Percentiles rank a stretch among this genome's conserved stretches.
Evolutionary conservation across 2,888 invertebrate genomes (phyloP).

Genomic region (Bombyx huttoni): DNA sequence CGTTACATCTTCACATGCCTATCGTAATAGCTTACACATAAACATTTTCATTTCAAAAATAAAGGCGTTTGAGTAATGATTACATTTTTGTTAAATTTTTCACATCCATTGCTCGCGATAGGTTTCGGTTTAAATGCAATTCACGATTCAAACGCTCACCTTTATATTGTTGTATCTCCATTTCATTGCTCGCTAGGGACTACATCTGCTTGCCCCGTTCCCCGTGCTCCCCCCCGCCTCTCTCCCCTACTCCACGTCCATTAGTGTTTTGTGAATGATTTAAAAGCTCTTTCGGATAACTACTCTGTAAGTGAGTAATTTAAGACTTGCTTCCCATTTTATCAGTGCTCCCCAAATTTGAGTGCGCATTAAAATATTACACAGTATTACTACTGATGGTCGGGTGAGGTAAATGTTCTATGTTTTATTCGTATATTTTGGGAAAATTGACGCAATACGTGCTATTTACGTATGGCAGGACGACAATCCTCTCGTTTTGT

Average conservation of each 20-base stretch:
- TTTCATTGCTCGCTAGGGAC: slow-evolving; percentile 66
- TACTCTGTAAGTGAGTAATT: slow-evolving; percentile 73
- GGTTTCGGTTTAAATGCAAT: slow-evolving; percentile 35
- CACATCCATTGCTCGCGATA: not conserved
- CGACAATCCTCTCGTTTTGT: no score
- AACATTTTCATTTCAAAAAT: not conserved
- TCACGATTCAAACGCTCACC: slow-evolving; percentile 56
- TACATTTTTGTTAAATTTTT: not conserved
- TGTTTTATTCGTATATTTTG: not conserved
- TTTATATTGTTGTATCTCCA: slow-evolving; percentile 68
- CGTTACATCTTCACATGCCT: slow-evolving; percentile 3
- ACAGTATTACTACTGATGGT: slow-evolving; percentile 30
- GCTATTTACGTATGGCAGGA: not conserved
- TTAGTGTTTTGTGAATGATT: slow-evolving; percentile 74
- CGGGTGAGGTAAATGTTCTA: not conserved
- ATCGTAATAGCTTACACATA: not conserved
- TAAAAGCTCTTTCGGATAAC: slow-evolving; percentile 74
- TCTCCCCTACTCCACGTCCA: slow-evolving; percentile 60
- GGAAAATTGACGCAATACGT: not conserved
- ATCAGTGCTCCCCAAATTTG: slow-evolving; percentile 70
- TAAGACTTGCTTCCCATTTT: slow-evolving; percentile 71
- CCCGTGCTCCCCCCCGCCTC: slow-evolving; percentile 18
- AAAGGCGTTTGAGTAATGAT: not conserved
- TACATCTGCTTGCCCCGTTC: slow-evolving; percentile 47
- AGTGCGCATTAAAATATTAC: slow-evolving; percentile 70